phyloP scores from a whole-genome alignment of 2,888 invertebrate genomes.

The Gerris lacustris region DNA sequence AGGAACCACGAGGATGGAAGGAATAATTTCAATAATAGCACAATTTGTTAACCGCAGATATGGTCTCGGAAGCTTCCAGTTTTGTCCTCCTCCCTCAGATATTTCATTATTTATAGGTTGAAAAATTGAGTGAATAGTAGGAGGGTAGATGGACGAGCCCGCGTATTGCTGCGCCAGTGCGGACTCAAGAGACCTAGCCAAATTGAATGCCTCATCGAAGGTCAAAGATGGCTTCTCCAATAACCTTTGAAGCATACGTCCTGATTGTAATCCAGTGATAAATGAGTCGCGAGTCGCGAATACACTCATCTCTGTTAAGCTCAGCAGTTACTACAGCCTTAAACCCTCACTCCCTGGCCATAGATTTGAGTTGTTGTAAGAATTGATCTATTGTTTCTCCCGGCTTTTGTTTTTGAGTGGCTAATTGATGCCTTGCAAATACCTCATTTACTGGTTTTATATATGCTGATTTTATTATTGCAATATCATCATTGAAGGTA shows the following conservation, averaged over 20 bases:
- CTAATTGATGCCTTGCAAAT: constrained; percentile 6
- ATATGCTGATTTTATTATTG: not conserved
- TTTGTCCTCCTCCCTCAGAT: no score
- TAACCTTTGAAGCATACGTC: no score
- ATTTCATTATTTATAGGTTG: no score
- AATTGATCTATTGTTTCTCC: constrained; percentile 6
- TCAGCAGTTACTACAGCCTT: constrained; percentile 16
- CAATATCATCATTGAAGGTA: not conserved
- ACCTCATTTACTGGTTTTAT: constrained; percentile 11
- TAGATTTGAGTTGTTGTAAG: not conserved
- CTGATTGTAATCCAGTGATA: not conserved
- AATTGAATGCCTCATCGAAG: constrained; percentile 13
- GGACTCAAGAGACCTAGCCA: constrained; percentile 15
- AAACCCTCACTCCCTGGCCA: constrained; percentile 17
- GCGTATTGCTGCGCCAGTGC: no score
- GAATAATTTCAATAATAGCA: no score
- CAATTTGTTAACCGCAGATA: no score
- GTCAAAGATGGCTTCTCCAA: constrained; percentile 8
- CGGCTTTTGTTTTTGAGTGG: no score
- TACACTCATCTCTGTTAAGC: not conserved
- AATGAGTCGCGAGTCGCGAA: constrained; percentile 6
- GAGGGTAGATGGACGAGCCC: no score
- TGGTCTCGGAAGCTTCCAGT: no score
- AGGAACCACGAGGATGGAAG: no score
- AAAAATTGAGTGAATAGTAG: no score